phyloP scores from a whole-genome alignment of 2,113 vertebrate genomes.

The Eubucco bourcierii region DNA sequence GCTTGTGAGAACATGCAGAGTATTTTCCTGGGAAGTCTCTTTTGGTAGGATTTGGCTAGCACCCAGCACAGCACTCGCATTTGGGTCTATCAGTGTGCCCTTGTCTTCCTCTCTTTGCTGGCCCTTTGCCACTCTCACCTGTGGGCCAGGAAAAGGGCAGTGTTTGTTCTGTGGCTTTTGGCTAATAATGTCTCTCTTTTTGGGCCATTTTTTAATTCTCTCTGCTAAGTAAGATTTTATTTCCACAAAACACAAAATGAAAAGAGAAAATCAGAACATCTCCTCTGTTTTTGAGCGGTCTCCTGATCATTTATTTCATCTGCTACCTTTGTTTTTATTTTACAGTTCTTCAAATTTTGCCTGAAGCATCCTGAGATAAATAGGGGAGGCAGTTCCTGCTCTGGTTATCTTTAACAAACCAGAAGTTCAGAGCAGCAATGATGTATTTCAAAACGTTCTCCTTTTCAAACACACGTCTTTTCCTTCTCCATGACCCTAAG shows the following conservation, averaged over 20 bases:
- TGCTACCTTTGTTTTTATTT: conserved; percentile 25
- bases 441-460: not conserved
- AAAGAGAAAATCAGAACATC: not conserved
- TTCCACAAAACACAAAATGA: not conserved
- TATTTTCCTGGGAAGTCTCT: not conserved
- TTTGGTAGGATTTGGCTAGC: not conserved
- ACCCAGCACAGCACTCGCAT: not conserved
- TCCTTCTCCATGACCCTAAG: not conserved
- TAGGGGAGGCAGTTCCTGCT: not conserved
- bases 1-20: not conserved
- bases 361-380: not conserved
- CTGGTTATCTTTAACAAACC: not conserved
- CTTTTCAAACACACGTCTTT: not conserved
- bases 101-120: not conserved
- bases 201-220: not conserved
- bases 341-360: conserved; percentile 1
- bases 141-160: not conserved
- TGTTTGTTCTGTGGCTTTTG: not conserved
- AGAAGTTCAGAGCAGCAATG: not conserved
- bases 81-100: not conserved
- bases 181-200: not conserved
- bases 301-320: conserved; percentile 9
- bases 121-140: not conserved
- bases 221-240: not conserved
- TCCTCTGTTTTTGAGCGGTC: not conserved